A percentile compares a stretch with the other conserved stretches of the same genome.
These are phyloP conservation scores for Diacarnus erythraeanus DNA, from an alignment of 37 sponge, comb jelly and placozoan species.

Conservation along the genomic window DNA sequence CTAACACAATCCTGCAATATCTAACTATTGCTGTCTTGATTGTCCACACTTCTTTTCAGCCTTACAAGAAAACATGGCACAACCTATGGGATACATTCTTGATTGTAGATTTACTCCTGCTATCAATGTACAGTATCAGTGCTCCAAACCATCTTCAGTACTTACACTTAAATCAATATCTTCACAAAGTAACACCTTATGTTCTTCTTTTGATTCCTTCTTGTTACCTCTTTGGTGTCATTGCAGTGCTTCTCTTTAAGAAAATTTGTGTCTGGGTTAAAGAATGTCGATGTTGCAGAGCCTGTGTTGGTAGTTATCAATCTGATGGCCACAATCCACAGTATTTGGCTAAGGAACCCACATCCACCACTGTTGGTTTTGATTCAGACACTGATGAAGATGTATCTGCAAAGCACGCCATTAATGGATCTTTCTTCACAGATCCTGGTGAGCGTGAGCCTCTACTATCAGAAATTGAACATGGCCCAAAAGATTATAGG, in stretches of 20 bases:
- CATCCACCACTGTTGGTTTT: too few species aligned
- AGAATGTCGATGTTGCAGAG: background rate
- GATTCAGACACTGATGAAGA: background rate
- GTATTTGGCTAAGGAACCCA: too few species aligned
- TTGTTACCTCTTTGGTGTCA: background rate
- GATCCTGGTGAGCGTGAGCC: background rate
- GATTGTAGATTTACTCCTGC: background rate
- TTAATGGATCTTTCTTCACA: background rate
- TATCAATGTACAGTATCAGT: background rate
- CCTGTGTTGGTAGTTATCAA: background rate
- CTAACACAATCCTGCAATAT: background rate
- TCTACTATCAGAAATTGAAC: background rate
- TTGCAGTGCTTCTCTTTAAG: background rate
- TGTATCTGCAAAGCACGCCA: background rate
- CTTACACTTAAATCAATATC: background rate
- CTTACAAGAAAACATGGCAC: slow-evolving; percentile 28
- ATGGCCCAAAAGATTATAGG: too few species aligned
- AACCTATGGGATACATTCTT: slow-evolving; percentile 31
- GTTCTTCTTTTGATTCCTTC: background rate
- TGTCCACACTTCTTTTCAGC: slow-evolving; percentile 16
- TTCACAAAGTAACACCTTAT: background rate
- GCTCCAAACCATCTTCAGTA: background rate
- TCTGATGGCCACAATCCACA: background rate
- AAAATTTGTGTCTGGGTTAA: background rate
- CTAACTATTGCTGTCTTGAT: slow-evolving; percentile 3